These are phyloP conservation scores for Vanacampus margaritifer DNA, from an alignment of 2,113 vertebrate genomes.

Conservation along the genomic window DNA sequence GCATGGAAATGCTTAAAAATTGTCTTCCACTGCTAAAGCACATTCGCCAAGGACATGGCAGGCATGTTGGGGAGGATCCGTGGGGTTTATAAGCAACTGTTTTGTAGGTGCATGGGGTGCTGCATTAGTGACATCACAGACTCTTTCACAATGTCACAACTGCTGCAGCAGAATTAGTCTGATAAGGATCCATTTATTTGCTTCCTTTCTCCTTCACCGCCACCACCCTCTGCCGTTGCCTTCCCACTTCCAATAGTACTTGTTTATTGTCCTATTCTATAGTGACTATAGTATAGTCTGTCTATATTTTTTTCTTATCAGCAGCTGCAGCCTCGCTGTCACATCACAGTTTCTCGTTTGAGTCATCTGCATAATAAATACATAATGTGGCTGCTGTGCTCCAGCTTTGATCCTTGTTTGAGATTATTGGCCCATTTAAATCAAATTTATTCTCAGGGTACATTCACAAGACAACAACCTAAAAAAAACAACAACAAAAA, in stretches of 20 bases:
- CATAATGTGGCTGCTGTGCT: not conserved
- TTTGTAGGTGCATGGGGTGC: constrained; percentile 53
- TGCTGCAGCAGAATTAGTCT: constrained; percentile 60
- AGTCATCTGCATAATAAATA: constrained; percentile 31
- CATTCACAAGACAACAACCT: not conserved
- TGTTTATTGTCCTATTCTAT: constrained; percentile 14
- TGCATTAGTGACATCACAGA: constrained; percentile 72
- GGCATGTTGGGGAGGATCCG: too few species aligned
- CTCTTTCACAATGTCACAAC: constrained; percentile 52
- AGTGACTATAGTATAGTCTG: too few species aligned
- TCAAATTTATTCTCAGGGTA: constrained; percentile 4
- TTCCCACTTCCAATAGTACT: not conserved
- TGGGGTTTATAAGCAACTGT: too few species aligned
- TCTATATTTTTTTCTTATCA: constrained; percentile 5
- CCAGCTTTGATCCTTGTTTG: constrained; percentile 17
- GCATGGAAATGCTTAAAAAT: too few species aligned
- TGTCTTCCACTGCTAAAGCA: too few species aligned
- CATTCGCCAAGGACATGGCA: too few species aligned
- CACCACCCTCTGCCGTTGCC: not conserved
- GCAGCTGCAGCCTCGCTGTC: constrained; percentile 30
- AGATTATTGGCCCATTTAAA: constrained; percentile 15
- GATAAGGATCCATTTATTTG: constrained; percentile 34
- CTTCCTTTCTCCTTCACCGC: constrained; percentile 14
- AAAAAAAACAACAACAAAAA: too few species aligned
- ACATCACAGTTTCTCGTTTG: constrained; percentile 18